These are phyloP conservation scores for Tetraneura akinire DNA, from an alignment of 1,140 invertebrate species.

Conservation along the genomic window DNA sequence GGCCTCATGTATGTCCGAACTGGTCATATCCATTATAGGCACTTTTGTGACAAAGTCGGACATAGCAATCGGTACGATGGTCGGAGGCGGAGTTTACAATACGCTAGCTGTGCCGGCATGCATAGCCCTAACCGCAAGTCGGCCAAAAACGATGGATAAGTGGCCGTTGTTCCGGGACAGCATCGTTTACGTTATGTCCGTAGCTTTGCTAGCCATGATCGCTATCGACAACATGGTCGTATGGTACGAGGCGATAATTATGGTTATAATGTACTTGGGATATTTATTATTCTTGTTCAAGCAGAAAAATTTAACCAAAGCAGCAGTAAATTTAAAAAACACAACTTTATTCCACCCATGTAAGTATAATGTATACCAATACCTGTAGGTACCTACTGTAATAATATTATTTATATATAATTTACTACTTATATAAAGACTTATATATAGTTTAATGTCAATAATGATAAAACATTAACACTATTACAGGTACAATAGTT, in stretches of 20 bases:
- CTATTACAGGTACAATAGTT: neutral
- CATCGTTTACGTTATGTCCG: constrained; percentile 76
- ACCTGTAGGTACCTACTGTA: neutral
- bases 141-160: constrained; percentile 72
- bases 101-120: constrained; percentile 71
- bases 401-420: neutral
- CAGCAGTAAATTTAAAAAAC: constrained; percentile 52
- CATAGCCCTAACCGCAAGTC: constrained; percentile 66
- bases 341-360: constrained; percentile 34
- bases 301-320: constrained; percentile 60
- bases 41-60: constrained; percentile 67
- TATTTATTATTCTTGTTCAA: constrained; percentile 69
- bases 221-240: constrained; percentile 78
- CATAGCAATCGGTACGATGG: constrained; percentile 67
- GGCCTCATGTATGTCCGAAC: constrained; percentile 68
- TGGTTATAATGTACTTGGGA: constrained; percentile 69
- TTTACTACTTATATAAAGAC: neutral
- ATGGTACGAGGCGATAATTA: constrained; percentile 74
- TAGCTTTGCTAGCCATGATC: constrained; percentile 72
- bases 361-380: too few species aligned
- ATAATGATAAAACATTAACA: neutral
- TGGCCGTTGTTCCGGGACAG: constrained; percentile 84
- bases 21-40: constrained; percentile 64
- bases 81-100: constrained; percentile 73
- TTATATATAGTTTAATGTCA: neutral